phyloP scores from a whole-genome alignment of 2,888 invertebrate species.

The Bugulina stolonifera region DNA sequence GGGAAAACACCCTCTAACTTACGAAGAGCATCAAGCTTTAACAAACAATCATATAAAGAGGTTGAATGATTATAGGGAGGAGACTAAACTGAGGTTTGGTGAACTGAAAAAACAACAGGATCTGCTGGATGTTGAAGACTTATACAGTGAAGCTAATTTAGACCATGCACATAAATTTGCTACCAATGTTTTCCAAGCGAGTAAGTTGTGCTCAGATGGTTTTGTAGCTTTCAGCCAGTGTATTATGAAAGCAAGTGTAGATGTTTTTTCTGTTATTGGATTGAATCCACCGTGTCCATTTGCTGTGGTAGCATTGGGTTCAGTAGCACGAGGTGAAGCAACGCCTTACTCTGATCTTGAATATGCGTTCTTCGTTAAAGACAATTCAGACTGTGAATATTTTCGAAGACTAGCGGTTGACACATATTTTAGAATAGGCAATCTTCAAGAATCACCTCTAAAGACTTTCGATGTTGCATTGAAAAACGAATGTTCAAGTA shows the following conservation, averaged over 20 bases:
- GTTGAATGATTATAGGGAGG: not conserved
- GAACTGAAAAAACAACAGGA: not conserved
- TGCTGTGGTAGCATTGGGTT: slow-evolving; percentile 2
- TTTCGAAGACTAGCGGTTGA: slow-evolving; percentile 15
- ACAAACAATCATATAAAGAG: not conserved
- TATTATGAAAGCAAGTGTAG: not conserved
- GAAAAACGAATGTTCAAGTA: too few species aligned
- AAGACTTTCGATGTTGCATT: slow-evolving; percentile 1
- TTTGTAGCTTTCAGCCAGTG: not conserved
- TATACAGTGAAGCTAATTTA: slow-evolving; percentile 6
- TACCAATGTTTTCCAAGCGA: not conserved
- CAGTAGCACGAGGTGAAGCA: slow-evolving; percentile 1
- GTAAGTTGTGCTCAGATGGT: not conserved
- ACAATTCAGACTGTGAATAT: not conserved
- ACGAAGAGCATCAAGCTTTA: not conserved
- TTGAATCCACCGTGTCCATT: not conserved
- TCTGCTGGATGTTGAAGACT: not conserved
- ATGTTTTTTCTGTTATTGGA: not conserved
- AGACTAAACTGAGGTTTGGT: not conserved
- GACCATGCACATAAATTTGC: not conserved
- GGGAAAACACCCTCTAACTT: not conserved
- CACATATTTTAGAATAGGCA: slow-evolving; percentile 12
- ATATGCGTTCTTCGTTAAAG: not conserved
- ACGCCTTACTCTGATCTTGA: slow-evolving; percentile 18
- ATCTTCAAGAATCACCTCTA: not conserved